Evolutionary conservation across 2,888 invertebrate species (phyloP).

Genomic region (Camptogramma bilineatum): DNA sequence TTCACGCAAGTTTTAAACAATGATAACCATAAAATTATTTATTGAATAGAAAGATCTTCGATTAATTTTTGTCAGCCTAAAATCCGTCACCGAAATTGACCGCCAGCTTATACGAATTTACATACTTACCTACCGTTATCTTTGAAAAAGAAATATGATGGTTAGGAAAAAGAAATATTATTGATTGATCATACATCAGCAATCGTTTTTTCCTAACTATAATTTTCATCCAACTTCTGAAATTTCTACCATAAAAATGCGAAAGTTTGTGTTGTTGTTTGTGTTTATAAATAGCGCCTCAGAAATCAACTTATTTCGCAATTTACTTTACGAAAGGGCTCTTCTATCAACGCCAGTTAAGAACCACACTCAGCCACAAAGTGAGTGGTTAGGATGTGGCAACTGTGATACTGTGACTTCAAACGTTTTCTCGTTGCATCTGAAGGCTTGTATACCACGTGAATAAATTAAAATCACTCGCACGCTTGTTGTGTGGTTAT

Average conservation of each 20-base stretch:
- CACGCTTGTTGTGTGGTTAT: no score
- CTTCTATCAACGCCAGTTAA: not conserved
- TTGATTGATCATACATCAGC: no score
- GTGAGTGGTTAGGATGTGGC: not conserved
- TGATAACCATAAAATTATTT: no score
- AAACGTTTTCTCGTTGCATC: not conserved
- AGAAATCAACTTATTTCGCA: not conserved
- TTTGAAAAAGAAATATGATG: no score
- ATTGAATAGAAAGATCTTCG: no score
- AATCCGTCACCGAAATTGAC: no score
- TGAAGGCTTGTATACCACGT: not conserved
- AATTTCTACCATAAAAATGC: not conserved
- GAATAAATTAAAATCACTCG: no score
- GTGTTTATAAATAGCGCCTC: not conserved
- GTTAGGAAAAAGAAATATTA: no score
- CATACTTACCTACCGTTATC: no score
- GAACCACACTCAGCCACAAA: not conserved
- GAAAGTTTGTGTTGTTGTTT: not conserved
- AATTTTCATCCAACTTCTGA: not conserved
- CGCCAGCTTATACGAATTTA: no score
- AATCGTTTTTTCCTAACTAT: not conserved
- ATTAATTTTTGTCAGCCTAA: no score
- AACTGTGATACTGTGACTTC: not conserved
- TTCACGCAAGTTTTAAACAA: no score
- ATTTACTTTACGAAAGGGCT: not conserved